Base-by-base conservation (phyloP, 2,888 invertebrate species). In the Molorchus minor region DNA sequence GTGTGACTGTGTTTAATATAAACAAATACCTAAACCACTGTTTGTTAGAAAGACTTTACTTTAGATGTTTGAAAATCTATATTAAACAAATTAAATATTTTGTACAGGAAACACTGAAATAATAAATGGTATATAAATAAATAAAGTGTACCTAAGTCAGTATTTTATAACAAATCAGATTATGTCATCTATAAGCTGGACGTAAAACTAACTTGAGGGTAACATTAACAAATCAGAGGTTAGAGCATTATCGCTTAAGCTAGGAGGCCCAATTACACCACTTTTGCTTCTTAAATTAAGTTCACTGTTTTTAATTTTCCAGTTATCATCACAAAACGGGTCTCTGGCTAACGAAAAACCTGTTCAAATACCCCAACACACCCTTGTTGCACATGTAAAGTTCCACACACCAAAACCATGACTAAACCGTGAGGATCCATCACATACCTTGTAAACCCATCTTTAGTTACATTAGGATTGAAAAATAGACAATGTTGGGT, bases 291-390 rank as follows among this genome's bases (percentile, higher is more conserved):
- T 77, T 35, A 85, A 74, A 59, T 81, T 71, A 16, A 85, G 71
- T 66, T 84, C 80, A 5, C 84, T 82, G n/a, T 80, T 83, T 74
- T 88, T 88, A 16, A 89, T 84, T 77, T 88, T 88, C 87, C 87
- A 90, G 72, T 87, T 88, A 71, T 88, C 87, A n/a, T 84, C 81
- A 20, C 81, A 77, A 46, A 79, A 81, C 0, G 88, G 88, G 75
- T 89, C 88, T 60, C 85, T 82, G 16, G 87, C 80, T 35, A 90
- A 77, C 1, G 85, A 78, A 89, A 89, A 40, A 83, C 79, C 70
- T 88, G 87, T 71, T 89, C 88, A 74, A 88, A 90, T 21, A 87
- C 78, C 1, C 89, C 90, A 0, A 86, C 82, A 64, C 83, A 84
- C 20, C 79, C 76, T 2, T 78, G 68, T 10, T 76, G 75, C 2